Evolutionary conservation across 2,113 vertebrate genomes (phyloP).

Genomic region (Tenrec ecaudatus): DNA sequence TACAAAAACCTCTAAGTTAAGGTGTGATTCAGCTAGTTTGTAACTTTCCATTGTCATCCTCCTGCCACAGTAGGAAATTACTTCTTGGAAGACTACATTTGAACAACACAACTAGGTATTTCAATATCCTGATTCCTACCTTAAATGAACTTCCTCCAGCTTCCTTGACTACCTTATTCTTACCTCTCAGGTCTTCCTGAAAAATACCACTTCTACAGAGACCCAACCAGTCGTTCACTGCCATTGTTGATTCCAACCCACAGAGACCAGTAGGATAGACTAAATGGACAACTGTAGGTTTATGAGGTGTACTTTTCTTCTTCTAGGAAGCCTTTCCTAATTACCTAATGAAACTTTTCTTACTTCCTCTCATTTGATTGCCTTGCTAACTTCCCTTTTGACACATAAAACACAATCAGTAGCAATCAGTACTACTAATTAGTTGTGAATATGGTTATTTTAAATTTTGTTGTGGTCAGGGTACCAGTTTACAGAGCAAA

Average conservation of each 20-base stretch:
- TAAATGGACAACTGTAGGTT: no score
- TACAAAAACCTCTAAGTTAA: not conserved
- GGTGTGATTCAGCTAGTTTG: not conserved
- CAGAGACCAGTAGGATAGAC: no score
- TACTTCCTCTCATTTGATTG: no score
- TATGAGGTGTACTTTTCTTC: no score
- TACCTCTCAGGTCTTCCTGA: not conserved
- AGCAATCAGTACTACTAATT: no score
- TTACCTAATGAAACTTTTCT: not conserved
- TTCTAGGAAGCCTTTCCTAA: not conserved
- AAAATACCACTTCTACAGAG: not conserved
- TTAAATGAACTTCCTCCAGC: not conserved
- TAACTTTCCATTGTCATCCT: not conserved
- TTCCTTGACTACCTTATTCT: not conserved
- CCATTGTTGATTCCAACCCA: no score
- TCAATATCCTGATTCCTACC: not conserved
- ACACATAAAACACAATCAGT: no score
- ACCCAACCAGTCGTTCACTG: no score
- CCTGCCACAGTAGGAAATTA: not conserved
- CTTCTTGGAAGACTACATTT: not conserved
- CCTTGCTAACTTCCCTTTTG: no score
- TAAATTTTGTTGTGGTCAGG: no score
- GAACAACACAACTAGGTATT: not conserved
- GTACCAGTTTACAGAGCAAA: no score
- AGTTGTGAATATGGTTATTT: no score